These are phyloP conservation scores for Chloroclystis v-ata DNA, from an alignment of 2,888 invertebrate genomes.

Conservation along the genomic window DNA sequence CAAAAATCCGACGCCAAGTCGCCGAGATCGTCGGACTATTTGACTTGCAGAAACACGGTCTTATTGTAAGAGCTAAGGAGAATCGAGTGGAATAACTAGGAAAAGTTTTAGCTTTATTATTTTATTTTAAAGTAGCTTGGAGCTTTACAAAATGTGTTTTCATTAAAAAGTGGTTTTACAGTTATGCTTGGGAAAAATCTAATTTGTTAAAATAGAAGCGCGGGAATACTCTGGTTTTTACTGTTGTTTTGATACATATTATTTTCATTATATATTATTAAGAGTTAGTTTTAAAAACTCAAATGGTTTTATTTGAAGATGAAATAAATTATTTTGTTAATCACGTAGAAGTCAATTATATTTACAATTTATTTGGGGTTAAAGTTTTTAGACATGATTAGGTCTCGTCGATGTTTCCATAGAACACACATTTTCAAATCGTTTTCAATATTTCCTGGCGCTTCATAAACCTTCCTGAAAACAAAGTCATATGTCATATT, in stretches of 20 bases:
- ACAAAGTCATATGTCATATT: constrained; percentile 48
- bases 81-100: constrained; percentile 28
- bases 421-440: too few species aligned
- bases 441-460: too few species aligned
- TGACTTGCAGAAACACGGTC: constrained; percentile 32
- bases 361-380: too few species aligned
- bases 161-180: constrained; percentile 20
- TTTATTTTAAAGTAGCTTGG: constrained; percentile 20
- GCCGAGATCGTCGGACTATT: constrained; percentile 28
- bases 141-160: constrained; percentile 21
- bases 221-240: neutral
- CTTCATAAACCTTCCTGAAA: constrained; percentile 16
- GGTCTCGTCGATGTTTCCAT: too few species aligned
- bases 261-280: too few species aligned
- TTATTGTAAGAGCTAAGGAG: constrained; percentile 30
- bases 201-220: constrained; percentile 6
- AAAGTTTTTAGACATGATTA: too few species aligned
- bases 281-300: too few species aligned
- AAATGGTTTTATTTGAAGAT: too few species aligned
- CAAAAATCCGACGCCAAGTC: constrained; percentile 39
- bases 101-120: constrained; percentile 23
- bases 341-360: too few species aligned
- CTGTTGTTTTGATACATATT: too few species aligned
- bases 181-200: constrained; percentile 7
- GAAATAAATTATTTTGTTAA: too few species aligned